A percentile compares a stretch with the other conserved stretches of the same genome.
phyloP scores from a whole-genome alignment of 2,113 vertebrate genomes.

The Oxyura jamaicensis region DNA sequence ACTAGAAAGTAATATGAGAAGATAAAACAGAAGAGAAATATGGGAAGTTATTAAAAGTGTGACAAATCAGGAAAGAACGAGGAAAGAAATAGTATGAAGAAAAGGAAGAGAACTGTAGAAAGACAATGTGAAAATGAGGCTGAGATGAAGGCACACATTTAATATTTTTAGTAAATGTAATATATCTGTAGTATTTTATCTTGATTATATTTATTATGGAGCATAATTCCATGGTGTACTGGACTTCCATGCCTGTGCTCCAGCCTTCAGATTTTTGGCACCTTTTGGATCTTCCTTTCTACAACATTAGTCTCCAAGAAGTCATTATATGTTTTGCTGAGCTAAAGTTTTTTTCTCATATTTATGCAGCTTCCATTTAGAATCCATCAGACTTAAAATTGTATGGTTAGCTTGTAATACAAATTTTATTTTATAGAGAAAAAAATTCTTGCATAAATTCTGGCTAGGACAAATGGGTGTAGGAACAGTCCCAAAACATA shows the following conservation, averaged over 20 bases:
- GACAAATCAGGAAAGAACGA: background rate
- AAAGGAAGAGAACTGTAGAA: background rate
- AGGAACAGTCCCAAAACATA: slow-evolving; percentile 62
- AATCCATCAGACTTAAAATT: background rate
- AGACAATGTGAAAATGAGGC: background rate
- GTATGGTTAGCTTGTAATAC: background rate
- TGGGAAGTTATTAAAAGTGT: background rate
- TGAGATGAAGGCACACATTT: background rate
- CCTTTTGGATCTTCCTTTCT: background rate
- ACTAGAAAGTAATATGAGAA: background rate
- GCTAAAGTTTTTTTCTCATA: background rate
- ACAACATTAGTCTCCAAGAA: background rate
- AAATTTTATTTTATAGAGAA: slow-evolving; percentile 19
- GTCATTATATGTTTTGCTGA: background rate
- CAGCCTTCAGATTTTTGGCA: background rate
- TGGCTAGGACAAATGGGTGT: slow-evolving; percentile 51
- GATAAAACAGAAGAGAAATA: background rate
- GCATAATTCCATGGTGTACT: background rate
- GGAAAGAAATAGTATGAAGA: background rate
- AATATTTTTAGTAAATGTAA: background rate
- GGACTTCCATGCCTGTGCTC: background rate
- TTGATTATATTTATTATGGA: background rate
- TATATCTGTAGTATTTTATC: background rate
- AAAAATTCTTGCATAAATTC: slow-evolving; percentile 42
- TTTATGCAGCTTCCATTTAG: slow-evolving; percentile 27